Evolutionary conservation across 2,797 vertebrate species (phyloP).

Genomic region (Delichon dasypus): DNA sequence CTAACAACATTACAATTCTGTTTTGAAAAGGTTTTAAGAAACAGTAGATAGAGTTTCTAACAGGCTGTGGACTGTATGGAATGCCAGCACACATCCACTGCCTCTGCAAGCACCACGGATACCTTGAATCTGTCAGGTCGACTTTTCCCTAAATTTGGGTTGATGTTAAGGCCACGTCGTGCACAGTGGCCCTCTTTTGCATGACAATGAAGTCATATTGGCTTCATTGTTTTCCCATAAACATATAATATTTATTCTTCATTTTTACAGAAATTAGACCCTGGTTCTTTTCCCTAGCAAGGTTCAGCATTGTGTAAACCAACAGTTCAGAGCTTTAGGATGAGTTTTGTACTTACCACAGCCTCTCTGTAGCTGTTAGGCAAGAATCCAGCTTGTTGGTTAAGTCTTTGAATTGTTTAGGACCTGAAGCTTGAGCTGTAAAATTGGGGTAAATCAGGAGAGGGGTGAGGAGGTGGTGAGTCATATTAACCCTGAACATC

Average conservation of each 20-base stretch:
- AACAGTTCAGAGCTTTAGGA: not conserved
- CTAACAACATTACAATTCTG: not conserved
- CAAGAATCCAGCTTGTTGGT: not conserved
- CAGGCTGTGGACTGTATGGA: not conserved
- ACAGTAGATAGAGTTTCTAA: not conserved
- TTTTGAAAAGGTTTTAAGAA: not conserved
- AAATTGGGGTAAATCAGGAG: not conserved
- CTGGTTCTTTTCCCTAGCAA: not conserved
- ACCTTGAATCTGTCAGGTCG: not conserved
- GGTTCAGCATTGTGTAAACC: not conserved
- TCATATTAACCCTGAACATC: not conserved
- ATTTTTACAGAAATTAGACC: not conserved
- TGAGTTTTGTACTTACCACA: not conserved
- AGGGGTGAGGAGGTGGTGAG: fast-evolving
- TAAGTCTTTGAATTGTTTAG: not conserved
- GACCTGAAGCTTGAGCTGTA: not conserved
- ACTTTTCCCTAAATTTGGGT: not conserved
- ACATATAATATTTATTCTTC: not conserved
- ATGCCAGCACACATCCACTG: not conserved
- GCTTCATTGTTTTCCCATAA: not conserved
- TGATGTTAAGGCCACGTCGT: not conserved
- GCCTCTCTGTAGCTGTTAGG: not conserved
- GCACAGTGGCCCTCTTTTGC: not conserved
- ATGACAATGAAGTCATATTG: not conserved
- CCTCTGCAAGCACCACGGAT: not conserved